Base-by-base conservation (phyloP, 2,797 vertebrate species). In the Todus mexicanus region DNA sequence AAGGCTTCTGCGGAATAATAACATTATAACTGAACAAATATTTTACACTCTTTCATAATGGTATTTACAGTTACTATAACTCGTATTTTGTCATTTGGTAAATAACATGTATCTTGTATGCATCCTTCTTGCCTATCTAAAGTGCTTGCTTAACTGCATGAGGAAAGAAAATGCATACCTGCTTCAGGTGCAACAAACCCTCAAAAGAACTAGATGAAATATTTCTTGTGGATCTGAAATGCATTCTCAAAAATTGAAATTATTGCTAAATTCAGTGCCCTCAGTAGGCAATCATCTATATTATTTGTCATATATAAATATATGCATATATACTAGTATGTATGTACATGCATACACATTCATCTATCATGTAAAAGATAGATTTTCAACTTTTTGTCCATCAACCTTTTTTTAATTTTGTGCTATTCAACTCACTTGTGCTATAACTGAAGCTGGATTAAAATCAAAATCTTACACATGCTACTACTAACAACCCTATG, bases 1-100 rank as follows among this genome's bases (percentile, higher is more conserved):
- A 98, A 98, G 98, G 97, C 97, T 98, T 98, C 96, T 93, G 96
- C 66, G 97, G 97, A 97, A 96, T 94, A 94, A 95, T 90, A 71
- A 96, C 61, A 94, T 96, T 89, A 93, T 93, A 96, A 97, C 68
- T 84, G 93, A 97, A 97, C 96, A 97, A 97, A 97, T 97, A 98
- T 95, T 95, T 97, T 97, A 97, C 97, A 98, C 89, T 97, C 97
- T 96, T 93, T 70, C 80, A 47, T 76, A 92, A 84, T 56, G 90
- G 45, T 97, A 97, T 97, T 96, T 97, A 97, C 97, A 97, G 73
- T 92, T 38, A 66, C 92, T 94, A 73, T 73, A 86, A 90, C 92
- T 87, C 88, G 59, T 91, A 83, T 70, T 91, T 69, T 84, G 92
- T 91, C 84, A 63, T 89, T 92, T 96, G 97, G 97, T 94, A 82